Evolutionary conservation across 2,113 vertebrate species (phyloP).

Genomic region (Oryzias woworae): DNA sequence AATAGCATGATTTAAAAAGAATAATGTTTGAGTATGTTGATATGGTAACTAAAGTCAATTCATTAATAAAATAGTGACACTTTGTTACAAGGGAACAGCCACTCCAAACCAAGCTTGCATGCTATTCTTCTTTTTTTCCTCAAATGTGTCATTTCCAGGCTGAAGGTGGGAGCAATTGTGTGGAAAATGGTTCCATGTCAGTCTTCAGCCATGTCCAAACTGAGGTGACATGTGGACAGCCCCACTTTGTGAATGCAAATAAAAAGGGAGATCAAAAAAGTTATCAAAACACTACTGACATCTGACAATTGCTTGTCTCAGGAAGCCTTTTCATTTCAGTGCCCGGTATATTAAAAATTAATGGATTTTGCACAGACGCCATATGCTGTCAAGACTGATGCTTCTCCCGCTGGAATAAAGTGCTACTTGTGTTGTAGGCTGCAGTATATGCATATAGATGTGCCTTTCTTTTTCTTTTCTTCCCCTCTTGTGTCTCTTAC

Average conservation of each 20-base stretch:
- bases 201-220: conserved; percentile 65
- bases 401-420: conserved; percentile 74
- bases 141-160: conserved; percentile 28
- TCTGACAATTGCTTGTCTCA: conserved; percentile 81
- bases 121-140: conserved; percentile 11
- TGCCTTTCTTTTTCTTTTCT: conserved; percentile 24
- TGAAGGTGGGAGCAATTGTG: conserved; percentile 56
- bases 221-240: conserved; percentile 61
- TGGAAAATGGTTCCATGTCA: conserved; percentile 71
- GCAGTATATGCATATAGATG: conserved; percentile 62
- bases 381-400: conserved; percentile 79
- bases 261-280: conserved; percentile 74
- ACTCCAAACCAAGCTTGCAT: conserved; percentile 18
- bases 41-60: not conserved
- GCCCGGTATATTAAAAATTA: conserved; percentile 81
- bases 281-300: conserved; percentile 80
- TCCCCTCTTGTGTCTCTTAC: conserved; percentile 35
- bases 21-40: conserved; percentile 1
- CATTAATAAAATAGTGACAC: conserved; percentile 3
- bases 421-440: conserved; percentile 65
- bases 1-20: conserved; percentile 33
- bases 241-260: conserved; percentile 74
- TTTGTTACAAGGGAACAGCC: conserved; percentile 15
- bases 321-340: conserved; percentile 78
- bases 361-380: conserved; percentile 77